Evolutionary conservation across 2,113 vertebrate species (phyloP), one percentile per base, ranked within the genome.

Genomic region (Probosciger aterrimus): DNA sequence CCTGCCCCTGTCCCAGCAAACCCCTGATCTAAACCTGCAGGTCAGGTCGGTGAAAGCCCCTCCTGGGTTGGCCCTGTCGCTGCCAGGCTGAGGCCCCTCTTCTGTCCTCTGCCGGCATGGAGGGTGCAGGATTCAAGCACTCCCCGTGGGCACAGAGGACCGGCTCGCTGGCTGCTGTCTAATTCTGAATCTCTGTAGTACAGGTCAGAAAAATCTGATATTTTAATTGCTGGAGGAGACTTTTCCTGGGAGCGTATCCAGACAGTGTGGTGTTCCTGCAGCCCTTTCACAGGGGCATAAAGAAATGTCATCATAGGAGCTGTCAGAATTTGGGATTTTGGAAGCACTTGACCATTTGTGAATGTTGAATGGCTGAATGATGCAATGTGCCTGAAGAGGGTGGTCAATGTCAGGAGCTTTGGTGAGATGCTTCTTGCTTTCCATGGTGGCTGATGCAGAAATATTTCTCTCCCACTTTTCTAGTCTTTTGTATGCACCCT

Each of bases 401-500:
- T 90, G 73, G 75, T 86, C 87, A 70, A 12, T 75, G 59, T 88
- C 80, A 93, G 68, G 71, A 67, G 33, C 44, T 63, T 81, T 67
- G 82, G 23, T 30, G 82, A 37, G 24, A 28, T 1, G 1, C n/a
- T 73, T 69, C 82, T 85, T 69, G 22, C 31, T 82, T 60, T 91
- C 44, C 0, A 0, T 62, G 46, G 33, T 65, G 19, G 24, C 70
- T 37, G 37, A 33, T 88, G 88, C 10, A 76, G 27, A 74, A 33
- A 3, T 78, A 9, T 59, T 87, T 78, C 11, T 62, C 19, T 83
- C 69, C 10, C 37, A 10, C 55, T 91, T 83, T 84, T 77, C 47
- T 91, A n/a, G 37, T 88, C n/a, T 94, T 95, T 93, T 86, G 70
- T 91, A 64, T 77, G 55, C 19, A 14, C 84, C 68, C 86, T 92